phyloP scores from a whole-genome alignment of 2,888 invertebrate genomes.

The Disparrhopalites patrizii region DNA sequence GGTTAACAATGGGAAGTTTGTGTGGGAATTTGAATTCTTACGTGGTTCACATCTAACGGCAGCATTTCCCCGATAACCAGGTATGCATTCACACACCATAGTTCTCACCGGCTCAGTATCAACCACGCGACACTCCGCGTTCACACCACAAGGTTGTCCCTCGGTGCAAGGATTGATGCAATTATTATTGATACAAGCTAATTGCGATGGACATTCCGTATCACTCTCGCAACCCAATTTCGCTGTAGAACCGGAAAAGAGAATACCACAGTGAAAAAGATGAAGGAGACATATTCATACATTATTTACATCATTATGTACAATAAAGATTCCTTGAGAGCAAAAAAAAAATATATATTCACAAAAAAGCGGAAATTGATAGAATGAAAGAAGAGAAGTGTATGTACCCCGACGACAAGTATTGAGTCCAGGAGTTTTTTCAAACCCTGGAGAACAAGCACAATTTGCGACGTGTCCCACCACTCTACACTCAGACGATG shows the following conservation, averaged over 20 bases:
- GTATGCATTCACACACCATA: slow-evolving; percentile 84
- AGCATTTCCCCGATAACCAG: slow-evolving; percentile 84
- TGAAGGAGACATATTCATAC: not conserved
- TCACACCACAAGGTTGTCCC: slow-evolving; percentile 72
- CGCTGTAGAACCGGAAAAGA: slow-evolving; percentile 34
- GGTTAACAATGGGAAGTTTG: slow-evolving; percentile 11
- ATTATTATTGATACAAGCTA: slow-evolving; percentile 75
- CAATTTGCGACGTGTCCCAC: slow-evolving; percentile 81
- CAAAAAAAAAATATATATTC: slow-evolving; percentile 1
- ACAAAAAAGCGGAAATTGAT: not conserved
- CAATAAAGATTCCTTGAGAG: slow-evolving; percentile 8
- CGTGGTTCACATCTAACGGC: slow-evolving; percentile 75
- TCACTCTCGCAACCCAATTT: slow-evolving; percentile 64
- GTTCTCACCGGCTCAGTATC: slow-evolving; percentile 80
- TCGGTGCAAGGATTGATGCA: slow-evolving; percentile 78
- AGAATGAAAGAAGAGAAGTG: not conserved
- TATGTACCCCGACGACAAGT: slow-evolving; percentile 42
- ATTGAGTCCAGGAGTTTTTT: slow-evolving; percentile 54
- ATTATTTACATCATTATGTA: slow-evolving; percentile 49
- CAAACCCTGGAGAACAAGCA: slow-evolving; percentile 70
- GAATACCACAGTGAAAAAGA: too few species aligned
- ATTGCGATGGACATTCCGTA: slow-evolving; percentile 71
- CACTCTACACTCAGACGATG: slow-evolving; percentile 67
- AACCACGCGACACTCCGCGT: slow-evolving; percentile 75
- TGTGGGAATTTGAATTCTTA: too few species aligned